Percentiles rank a stretch among this genome's conserved stretches.
Evolutionary conservation across 2,888 invertebrate species (phyloP).

Genomic region (Lepidochitona cinerea): DNA sequence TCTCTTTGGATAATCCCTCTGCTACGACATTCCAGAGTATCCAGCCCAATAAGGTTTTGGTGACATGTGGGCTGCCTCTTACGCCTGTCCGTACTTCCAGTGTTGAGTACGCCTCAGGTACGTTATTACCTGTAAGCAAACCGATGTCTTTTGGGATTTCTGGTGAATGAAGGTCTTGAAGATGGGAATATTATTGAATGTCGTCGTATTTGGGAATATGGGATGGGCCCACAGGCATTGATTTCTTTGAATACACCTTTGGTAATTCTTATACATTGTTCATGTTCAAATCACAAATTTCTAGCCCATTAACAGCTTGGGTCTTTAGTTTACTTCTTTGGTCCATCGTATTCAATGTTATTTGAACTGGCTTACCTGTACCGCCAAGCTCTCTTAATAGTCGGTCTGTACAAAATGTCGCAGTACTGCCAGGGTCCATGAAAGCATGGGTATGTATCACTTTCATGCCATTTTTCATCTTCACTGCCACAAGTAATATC

Average conservation of each 20-base stretch:
- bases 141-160: slow-evolving; percentile 14
- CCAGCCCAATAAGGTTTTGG: slow-evolving; percentile 17
- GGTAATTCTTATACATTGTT: slow-evolving; percentile 17
- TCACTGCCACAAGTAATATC: neutral
- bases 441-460: neutral
- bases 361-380: neutral
- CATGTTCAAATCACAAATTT: neutral
- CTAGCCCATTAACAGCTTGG: neutral
- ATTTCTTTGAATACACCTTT: slow-evolving; percentile 17
- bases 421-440: no score
- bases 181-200: slow-evolving; percentile 21
- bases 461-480: neutral
- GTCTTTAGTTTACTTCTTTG: neutral
- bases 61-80: slow-evolving; percentile 19
- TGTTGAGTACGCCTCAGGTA: slow-evolving; percentile 24
- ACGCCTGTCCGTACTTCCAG: slow-evolving; percentile 12
- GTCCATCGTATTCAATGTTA: neutral
- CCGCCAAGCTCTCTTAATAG: neutral
- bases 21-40: slow-evolving; percentile 17
- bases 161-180: slow-evolving; percentile 20
- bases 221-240: slow-evolving; percentile 19
- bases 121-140: slow-evolving; percentile 16
- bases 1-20: neutral
- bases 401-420: neutral
- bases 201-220: slow-evolving; percentile 23